phyloP scores from a whole-genome alignment of 1,140 invertebrate genomes.

The Apolygus lucorum region DNA sequence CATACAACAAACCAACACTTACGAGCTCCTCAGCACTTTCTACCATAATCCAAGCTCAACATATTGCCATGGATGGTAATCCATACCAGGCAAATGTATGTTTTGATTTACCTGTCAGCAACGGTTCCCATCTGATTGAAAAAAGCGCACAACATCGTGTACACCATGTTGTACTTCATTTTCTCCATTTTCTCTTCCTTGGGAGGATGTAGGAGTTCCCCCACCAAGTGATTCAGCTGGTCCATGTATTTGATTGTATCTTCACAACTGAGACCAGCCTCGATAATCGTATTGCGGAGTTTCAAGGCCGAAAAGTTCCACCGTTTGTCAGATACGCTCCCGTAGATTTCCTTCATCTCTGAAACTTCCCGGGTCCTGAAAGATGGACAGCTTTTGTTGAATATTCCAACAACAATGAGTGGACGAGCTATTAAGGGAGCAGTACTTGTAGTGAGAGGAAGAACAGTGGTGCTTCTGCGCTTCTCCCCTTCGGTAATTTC shows the following conservation, averaged over 20 bases:
- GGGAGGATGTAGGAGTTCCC: not conserved
- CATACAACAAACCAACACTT: too few relatives aligned
- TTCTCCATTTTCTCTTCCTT: not conserved
- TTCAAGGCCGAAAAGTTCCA: not conserved
- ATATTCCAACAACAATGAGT: too few relatives aligned
- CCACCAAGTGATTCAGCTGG: not conserved
- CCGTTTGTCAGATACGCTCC: not conserved
- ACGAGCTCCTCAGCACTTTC: too few relatives aligned
- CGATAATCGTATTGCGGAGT: not conserved
- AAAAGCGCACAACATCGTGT: constrained; percentile 8
- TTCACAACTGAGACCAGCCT: not conserved
- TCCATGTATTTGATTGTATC: constrained; percentile 1
- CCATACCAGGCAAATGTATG: too few relatives aligned
- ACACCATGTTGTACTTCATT: constrained; percentile 10
- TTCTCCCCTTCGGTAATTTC: too few relatives aligned
- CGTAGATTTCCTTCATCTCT: not conserved
- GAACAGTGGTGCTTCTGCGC: too few relatives aligned
- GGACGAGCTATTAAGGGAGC: too few relatives aligned
- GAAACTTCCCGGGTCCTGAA: not conserved
- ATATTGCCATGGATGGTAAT: too few relatives aligned
- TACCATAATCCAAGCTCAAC: too few relatives aligned
- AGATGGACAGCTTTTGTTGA: too few relatives aligned
- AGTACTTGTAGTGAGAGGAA: too few relatives aligned
- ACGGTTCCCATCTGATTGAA: constrained; percentile 12
- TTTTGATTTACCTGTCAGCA: not conserved